Conservation (phyloP, 2,113 vertebrate species). For the Garra rufa region DNA sequence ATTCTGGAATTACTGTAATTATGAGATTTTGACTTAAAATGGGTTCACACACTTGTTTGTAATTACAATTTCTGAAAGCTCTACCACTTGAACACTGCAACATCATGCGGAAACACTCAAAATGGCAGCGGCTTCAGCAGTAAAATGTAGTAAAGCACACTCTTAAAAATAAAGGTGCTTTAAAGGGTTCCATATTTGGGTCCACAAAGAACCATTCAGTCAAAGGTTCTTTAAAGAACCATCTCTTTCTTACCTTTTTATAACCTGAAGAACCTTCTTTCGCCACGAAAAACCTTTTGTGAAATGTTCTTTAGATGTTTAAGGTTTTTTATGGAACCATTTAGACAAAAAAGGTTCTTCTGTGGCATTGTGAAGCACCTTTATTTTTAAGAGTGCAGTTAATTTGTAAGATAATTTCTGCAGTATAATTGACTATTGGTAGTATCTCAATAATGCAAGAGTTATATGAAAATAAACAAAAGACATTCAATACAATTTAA, state of each 20-base stretch:
- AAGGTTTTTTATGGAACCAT: no score
- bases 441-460: not conserved
- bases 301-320: no score
- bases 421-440: not conserved
- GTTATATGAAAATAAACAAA: not conserved
- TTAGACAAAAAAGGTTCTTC: no score
- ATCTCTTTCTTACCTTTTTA: no score
- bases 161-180: no score
- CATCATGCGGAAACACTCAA: not conserved
- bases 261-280: no score
- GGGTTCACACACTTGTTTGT: not conserved
- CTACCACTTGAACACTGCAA: not conserved
- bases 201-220: no score
- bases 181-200: no score
- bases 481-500: not conserved
- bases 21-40: not conserved
- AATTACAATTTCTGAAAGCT: not conserved
- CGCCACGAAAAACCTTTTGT: no score
- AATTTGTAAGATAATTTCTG: not conserved
- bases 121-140: not conserved
- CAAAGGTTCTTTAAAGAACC: no score
- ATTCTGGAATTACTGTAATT: not conserved
- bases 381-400: no score
- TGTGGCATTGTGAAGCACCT: no score
- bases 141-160: constrained; percentile 7